Base-by-base conservation (phyloP, 2,113 vertebrate species). In the Salvelinus sp. region DNA sequence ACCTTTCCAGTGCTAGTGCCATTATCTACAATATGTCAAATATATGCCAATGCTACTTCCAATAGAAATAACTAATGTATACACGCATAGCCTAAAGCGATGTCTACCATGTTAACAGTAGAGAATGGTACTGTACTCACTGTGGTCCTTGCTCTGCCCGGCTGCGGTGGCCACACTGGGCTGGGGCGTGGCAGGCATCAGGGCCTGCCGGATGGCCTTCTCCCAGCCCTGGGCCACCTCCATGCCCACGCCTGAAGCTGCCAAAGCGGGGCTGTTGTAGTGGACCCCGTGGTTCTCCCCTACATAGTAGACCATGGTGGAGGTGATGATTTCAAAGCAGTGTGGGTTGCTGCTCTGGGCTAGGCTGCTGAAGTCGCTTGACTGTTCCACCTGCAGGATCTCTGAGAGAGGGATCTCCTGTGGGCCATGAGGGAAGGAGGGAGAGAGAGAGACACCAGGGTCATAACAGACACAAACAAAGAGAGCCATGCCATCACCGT, bases 311-410 rank as follows among this genome's bases (percentile, higher is more conserved):
- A 98, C 95, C 95, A 98, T 96, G 30, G 96, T 98, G 84, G 95
- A 95, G 30, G 98, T 99, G 91, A 99, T 96, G 89, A 99, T 95
- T 93, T 99, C 97, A 90, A 99, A 99, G 92, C 97, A 98, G 94
- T 99, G 96, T 16, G 96, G 96, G 88, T 96, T 98, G 91, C 96
- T 96, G 82, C 96, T 95, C 87, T 96, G 95, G 62, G 95, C 93
- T 78, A 93, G 87, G 58, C 92, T 44, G 38, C 38, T 93, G 87
- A 96, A 95, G 92, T 96, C 95, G 88, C 91, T 93, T 78, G 94
- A 95, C 12, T 91, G 93, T 81, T 96, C 96, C 81, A 98, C 94
- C 89, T 97, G 97, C 47, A 99, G 95, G 92, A 99, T 99, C 95
- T 99, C 97, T 72, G 98, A 99, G 88, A 99, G 94, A 65, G 98